Evolutionary conservation across 1,140 invertebrate genomes (phyloP).

Genomic region (Schlechtendalia chinensis): DNA sequence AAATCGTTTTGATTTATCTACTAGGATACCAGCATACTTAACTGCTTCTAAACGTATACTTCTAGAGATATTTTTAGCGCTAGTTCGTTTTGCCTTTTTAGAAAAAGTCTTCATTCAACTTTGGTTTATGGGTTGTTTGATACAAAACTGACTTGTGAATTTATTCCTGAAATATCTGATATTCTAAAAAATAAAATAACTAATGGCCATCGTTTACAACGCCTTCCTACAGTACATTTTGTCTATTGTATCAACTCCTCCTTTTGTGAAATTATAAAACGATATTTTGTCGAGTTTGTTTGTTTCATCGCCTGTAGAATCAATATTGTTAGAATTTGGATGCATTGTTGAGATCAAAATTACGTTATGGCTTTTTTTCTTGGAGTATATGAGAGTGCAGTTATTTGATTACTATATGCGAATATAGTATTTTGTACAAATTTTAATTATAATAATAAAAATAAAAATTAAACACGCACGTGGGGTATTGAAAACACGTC

Average conservation of each 20-base stretch:
- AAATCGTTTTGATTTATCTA: too few relatives aligned
- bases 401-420: slow-evolving; percentile 18
- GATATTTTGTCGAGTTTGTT: slow-evolving; percentile 56
- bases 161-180: slow-evolving; percentile 55
- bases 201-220: slow-evolving; percentile 54
- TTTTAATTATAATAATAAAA: too few relatives aligned
- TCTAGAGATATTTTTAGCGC: not conserved
- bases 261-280: slow-evolving; percentile 57
- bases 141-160: slow-evolving; percentile 50
- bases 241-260: slow-evolving; percentile 56
- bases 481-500: too few relatives aligned
- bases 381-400: slow-evolving; percentile 8
- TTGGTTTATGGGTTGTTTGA: not conserved
- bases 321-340: slow-evolving; percentile 51
- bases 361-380: slow-evolving; percentile 55
- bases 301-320: too few relatives aligned
- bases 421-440: slow-evolving; percentile 6
- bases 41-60: too few relatives aligned
- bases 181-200: slow-evolving; percentile 53
- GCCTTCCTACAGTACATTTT: slow-evolving; percentile 53
- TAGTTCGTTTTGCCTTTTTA: slow-evolving; percentile 13
- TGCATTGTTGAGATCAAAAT: slow-evolving; percentile 53
- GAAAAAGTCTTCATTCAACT: slow-evolving; percentile 15
- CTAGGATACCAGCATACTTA: too few relatives aligned
- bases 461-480: too few relatives aligned